phyloP scores from a whole-genome alignment of 30 jellyfish, hydroid and myxozoan species.

The Cassiopea andromeda region DNA sequence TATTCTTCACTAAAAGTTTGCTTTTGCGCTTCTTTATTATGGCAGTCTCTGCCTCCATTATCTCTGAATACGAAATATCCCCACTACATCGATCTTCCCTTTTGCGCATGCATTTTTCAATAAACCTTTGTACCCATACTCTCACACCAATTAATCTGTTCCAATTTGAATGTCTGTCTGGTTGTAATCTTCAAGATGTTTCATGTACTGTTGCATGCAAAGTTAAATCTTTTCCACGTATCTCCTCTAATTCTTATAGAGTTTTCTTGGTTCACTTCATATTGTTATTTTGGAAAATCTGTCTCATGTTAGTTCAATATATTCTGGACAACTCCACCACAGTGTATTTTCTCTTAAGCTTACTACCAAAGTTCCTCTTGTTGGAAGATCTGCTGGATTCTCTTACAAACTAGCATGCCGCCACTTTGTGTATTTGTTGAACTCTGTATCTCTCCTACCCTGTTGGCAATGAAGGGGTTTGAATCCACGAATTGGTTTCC shows the following conservation, averaged over 20 bases:
- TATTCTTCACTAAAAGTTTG: background rate
- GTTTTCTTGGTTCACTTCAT: background rate
- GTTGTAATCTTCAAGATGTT: background rate
- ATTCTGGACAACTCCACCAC: background rate
- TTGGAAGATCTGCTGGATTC: background rate
- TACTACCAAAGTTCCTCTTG: background rate
- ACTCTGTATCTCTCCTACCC: conserved; percentile 30
- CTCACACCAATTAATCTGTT: background rate
- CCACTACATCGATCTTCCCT: background rate
- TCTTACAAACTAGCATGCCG: background rate
- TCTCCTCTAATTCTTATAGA: background rate
- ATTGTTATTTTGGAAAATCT: background rate
- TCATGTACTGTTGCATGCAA: background rate
- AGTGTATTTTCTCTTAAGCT: background rate
- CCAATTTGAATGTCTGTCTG: conserved; percentile 4
- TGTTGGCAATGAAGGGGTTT: conserved; percentile 40
- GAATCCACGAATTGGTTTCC: conserved; percentile 11
- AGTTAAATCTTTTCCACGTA: background rate
- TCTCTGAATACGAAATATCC: background rate
- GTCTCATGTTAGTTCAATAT: background rate
- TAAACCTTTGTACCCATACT: conserved; percentile 14
- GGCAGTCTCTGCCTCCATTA: background rate
- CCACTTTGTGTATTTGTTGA: conserved; percentile 12
- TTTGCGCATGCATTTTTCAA: conserved; percentile 1
- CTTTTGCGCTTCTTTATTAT: background rate